Percentiles rank a stretch among this genome's conserved stretches.
Evolutionary conservation across 2,797 vertebrate species (phyloP).

Genomic region (Remorina albescens): DNA sequence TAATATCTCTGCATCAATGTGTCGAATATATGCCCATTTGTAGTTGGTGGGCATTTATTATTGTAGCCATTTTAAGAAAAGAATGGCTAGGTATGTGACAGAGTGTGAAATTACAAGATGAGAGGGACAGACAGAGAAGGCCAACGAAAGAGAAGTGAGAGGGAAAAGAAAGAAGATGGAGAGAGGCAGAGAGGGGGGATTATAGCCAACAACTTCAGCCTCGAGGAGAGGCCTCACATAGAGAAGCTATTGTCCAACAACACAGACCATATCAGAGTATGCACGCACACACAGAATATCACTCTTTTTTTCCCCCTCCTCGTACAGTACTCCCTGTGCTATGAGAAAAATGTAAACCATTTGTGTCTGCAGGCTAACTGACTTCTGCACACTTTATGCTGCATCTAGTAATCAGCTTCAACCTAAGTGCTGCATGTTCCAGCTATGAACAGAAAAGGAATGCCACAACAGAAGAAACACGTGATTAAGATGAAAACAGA

Average conservation of each 20-base stretch:
- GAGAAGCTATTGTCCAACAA: conserved; percentile 71
- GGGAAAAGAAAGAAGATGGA: neutral
- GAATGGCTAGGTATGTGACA: conserved; percentile 40
- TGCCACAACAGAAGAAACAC: conserved; percentile 3
- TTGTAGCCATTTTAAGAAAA: conserved; percentile 4
- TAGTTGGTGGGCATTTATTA: neutral
- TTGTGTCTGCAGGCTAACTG: conserved; percentile 33
- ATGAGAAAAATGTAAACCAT: conserved; percentile 64
- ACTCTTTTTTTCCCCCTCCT: conserved; percentile 10
- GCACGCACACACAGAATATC: conserved; percentile 43
- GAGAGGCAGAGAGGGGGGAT: conserved; percentile 31
- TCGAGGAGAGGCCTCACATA: conserved; percentile 64
- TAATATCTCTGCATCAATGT: neutral
- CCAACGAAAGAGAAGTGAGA: neutral
- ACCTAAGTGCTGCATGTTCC: conserved; percentile 2
- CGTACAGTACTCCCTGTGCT: conserved; percentile 32
- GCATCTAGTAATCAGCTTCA: conserved; percentile 5
- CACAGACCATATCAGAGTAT: conserved; percentile 40
- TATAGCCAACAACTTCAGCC: conserved; percentile 61
- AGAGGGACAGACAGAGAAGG: neutral
- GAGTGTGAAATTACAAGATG: neutral
- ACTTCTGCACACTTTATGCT: conserved; percentile 24
- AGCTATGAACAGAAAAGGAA: conserved; percentile 8
- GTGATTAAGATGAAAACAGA: neutral
- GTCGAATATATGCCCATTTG: neutral